Base-by-base conservation (phyloP, 2,888 invertebrate genomes). In the Pediacus dermestoides region DNA sequence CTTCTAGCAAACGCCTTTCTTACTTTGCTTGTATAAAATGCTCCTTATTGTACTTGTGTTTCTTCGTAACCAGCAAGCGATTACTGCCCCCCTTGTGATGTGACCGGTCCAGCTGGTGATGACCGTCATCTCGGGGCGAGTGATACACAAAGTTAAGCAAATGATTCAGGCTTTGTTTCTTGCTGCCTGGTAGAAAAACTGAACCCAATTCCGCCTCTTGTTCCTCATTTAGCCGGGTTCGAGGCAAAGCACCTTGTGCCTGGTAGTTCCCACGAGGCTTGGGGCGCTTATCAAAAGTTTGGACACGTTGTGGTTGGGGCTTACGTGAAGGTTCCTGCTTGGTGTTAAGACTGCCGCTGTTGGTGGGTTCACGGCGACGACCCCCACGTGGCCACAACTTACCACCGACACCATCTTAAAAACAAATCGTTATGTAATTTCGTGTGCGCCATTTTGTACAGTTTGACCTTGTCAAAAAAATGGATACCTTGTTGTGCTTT, bases 11-110 rank as follows among this genome's bases (percentile, higher is more conserved):
- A 15, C 4, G 13, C 7, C 23, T 13, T 41, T 64, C 81, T 76
- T 74, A 93, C 92, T 92, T 92, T 41, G 94, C 93, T 72, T 95
- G 90, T 44, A 96, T 72, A 70, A 89, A 96, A 60, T 92, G 85
- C 65, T 95, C 93, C 72, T 93, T 93, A 68, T 88, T 91, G 70
- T 89, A 92, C 64, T 83, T 86, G 57, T 82, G 82, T 41, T 76
- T 75, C 42, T 71, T 71, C 27, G 73, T 71, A 41, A 69, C 67
- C 52, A 73, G 61, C 67, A 65, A 66, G 44, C 70, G 66, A 58
- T 68, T 67, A 26, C 46, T 46, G 34, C 46, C 40, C 39, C 42
- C 30, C 8, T 33, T 39, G 4, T 30, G 37, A 11, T 10, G 22
- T 36, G 50, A 46, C 45, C 52, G 49, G 37, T 52, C 49, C 25